These are phyloP conservation scores for Pyrocoelia pectoralis DNA, from an alignment of 2,888 invertebrate species.

Conservation along the genomic window DNA sequence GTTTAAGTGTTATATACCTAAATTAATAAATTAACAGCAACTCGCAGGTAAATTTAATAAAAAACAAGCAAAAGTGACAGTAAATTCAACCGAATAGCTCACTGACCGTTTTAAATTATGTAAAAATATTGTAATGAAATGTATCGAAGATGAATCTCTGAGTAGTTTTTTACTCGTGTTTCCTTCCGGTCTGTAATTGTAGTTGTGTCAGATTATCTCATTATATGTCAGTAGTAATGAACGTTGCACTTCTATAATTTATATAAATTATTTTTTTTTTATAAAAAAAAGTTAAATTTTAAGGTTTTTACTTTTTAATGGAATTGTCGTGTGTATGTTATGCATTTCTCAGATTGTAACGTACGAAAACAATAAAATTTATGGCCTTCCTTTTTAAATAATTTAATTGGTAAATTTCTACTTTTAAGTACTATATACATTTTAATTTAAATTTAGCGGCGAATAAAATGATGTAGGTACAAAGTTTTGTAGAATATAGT, in stretches of 20 bases:
- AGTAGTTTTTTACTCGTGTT: slow-evolving; percentile 60
- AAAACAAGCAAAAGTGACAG: slow-evolving; percentile 26
- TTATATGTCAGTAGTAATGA: slow-evolving; percentile 55
- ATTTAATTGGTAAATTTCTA: not conserved
- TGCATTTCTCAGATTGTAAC: not conserved
- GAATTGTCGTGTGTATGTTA: not conserved
- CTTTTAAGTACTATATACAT: not conserved
- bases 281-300: not conserved
- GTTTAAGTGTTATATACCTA: too few relatives aligned
- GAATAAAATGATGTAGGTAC: too few relatives aligned
- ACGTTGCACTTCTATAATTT: slow-evolving; percentile 42
- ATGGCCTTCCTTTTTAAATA: not conserved
- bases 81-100: slow-evolving; percentile 38
- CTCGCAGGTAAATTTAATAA: not conserved
- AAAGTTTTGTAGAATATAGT: too few relatives aligned
- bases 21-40: not conserved
- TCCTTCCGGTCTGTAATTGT: slow-evolving; percentile 62
- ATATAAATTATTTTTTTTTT: not conserved
- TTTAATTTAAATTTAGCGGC: too few relatives aligned
- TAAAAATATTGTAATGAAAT: slow-evolving; percentile 60
- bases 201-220: slow-evolving; percentile 58
- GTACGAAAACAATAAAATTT: not conserved
- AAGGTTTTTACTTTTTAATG: not conserved
- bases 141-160: slow-evolving; percentile 62
- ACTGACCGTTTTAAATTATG: slow-evolving; percentile 58